Evolutionary conservation across 1,140 invertebrate genomes (phyloP).

Genomic region (Cataglyphis hispanica): DNA sequence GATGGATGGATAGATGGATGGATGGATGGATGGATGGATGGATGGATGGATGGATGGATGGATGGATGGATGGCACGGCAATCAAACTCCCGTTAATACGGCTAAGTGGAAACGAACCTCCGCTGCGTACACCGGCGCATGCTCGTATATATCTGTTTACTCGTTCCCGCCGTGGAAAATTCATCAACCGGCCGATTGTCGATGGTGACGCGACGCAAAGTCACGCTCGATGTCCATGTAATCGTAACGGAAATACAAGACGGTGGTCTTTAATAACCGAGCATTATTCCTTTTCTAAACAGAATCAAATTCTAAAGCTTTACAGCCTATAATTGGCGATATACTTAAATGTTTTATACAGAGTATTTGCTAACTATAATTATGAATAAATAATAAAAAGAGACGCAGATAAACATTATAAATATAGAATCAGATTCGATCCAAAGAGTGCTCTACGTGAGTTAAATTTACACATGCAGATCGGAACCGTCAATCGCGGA

Average conservation of each 20-base stretch:
- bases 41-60: slow-evolving; percentile 66
- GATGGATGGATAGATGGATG: slow-evolving; percentile 54
- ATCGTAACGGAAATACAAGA: slow-evolving; percentile 32
- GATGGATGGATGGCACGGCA: slow-evolving; percentile 75
- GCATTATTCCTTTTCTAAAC: slow-evolving; percentile 19
- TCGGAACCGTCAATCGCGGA: slow-evolving; percentile 58
- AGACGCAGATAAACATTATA: neutral
- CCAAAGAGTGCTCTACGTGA: slow-evolving; percentile 10
- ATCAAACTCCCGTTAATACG: slow-evolving; percentile 80
- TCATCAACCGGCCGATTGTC: slow-evolving; percentile 53
- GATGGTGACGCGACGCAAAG: slow-evolving; percentile 19
- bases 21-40: slow-evolving; percentile 63
- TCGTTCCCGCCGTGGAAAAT: slow-evolving; percentile 53
- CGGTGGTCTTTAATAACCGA: slow-evolving; percentile 5
- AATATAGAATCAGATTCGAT: neutral
- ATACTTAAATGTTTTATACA: neutral
- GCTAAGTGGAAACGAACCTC: slow-evolving; percentile 77
- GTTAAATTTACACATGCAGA: slow-evolving; percentile 62
- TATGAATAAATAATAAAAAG: neutral
- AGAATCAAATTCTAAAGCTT: neutral
- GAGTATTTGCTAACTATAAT: neutral
- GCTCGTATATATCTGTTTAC: slow-evolving; percentile 43
- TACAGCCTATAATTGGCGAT: neutral
- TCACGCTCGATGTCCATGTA: slow-evolving; percentile 53
- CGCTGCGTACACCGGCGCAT: slow-evolving; percentile 42